These are phyloP conservation scores for Artibeus jamaicensis DNA, from an alignment of 2,797 vertebrate species.

Conservation along the genomic window DNA sequence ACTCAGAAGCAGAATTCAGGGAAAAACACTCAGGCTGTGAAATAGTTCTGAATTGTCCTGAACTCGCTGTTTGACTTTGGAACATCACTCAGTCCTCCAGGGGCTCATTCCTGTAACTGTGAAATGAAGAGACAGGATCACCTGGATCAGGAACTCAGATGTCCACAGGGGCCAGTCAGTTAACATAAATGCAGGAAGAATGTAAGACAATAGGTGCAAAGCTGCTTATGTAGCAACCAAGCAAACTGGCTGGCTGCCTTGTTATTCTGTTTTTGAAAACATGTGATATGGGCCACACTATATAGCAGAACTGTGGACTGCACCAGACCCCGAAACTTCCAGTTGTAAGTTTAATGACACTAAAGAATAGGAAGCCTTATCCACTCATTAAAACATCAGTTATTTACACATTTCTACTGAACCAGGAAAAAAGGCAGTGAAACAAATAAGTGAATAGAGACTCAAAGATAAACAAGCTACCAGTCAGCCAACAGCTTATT, in stretches of 20 bases:
- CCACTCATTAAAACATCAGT: constrained; percentile 12
- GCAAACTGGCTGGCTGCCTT: not conserved
- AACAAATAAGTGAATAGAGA: constrained; percentile 11
- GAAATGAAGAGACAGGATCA: constrained; percentile 26
- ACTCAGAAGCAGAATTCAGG: constrained; percentile 14
- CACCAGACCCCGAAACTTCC: not conserved
- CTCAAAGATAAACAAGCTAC: not conserved
- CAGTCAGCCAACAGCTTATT: not conserved
- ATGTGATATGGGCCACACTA: not conserved
- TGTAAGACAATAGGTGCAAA: not conserved
- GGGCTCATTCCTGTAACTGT: not conserved
- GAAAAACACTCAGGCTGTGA: not conserved
- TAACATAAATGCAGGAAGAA: not conserved
- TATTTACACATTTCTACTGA: not conserved
- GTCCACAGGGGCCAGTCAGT: not conserved
- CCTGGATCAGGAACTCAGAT: not conserved
- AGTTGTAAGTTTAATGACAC: not conserved
- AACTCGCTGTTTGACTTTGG: not conserved
- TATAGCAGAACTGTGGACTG: not conserved
- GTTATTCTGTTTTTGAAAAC: constrained; percentile 16
- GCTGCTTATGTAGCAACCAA: not conserved
- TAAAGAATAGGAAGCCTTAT: not conserved
- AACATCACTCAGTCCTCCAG: not conserved
- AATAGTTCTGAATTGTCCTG: not conserved
- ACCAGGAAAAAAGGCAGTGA: not conserved